These are phyloP conservation scores for Drosophila pseudotakahashii DNA, from an alignment of 2,888 invertebrate genomes.

Conservation along the genomic window DNA sequence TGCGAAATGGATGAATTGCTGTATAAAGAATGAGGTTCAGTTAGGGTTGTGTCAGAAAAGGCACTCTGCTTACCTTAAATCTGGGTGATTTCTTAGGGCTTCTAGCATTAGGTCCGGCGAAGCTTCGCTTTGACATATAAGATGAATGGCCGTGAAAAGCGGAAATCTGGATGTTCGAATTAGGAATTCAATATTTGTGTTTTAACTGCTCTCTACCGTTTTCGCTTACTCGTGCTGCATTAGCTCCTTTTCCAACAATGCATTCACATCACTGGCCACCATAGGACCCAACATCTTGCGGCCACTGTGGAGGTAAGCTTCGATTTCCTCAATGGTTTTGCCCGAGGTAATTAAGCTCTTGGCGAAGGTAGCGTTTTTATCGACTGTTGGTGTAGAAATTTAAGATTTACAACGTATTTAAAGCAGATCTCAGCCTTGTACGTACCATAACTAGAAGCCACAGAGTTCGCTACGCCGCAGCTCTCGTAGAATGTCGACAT, in stretches of 20 bases:
- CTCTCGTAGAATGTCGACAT: slow-evolving; percentile 98
- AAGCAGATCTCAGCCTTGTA: background rate
- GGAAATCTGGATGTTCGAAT: slow-evolving; percentile 89
- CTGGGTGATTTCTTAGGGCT: slow-evolving; percentile 60
- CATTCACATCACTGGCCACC: slow-evolving; percentile 97
- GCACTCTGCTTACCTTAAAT: slow-evolving; percentile 47
- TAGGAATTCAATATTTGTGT: background rate
- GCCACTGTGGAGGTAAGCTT: slow-evolving; percentile 96
- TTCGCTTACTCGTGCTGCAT: slow-evolving; percentile 91
- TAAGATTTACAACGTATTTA: background rate
- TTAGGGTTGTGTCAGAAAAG: background rate
- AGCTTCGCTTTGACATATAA: slow-evolving; percentile 91
- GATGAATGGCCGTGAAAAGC: slow-evolving; percentile 96
- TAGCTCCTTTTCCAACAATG: slow-evolving; percentile 92
- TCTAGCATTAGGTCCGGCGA: slow-evolving; percentile 88
- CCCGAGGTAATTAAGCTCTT: slow-evolving; percentile 95
- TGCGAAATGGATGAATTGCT: slow-evolving; percentile 47
- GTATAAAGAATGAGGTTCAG: background rate
- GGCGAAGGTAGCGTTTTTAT: slow-evolving; percentile 66
- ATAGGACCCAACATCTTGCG: slow-evolving; percentile 98
- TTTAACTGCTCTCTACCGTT: too few relatives aligned
- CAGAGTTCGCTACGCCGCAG: slow-evolving; percentile 98
- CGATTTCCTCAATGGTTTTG: slow-evolving; percentile 94
- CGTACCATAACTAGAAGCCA: slow-evolving; percentile 96
- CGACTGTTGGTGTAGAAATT: slow-evolving; percentile 28